Conservation (phyloP, 2,888 invertebrate species). For the Amitus sp. region DNA sequence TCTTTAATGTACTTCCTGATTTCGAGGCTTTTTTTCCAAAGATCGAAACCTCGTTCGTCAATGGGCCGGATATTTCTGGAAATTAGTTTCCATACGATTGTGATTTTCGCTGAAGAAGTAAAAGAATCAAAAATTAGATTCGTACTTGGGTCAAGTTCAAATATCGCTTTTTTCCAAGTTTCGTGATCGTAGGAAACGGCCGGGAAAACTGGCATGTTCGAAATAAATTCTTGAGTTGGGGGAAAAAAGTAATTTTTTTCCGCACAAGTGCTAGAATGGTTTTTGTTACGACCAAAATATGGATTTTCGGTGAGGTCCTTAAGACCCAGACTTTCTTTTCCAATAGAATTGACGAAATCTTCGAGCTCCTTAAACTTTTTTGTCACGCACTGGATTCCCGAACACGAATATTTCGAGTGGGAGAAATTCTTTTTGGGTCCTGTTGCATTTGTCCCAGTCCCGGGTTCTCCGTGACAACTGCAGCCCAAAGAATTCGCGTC, state of each 20-base stretch:
- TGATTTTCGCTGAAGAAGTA: no score
- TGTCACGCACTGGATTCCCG: conserved; percentile 46
- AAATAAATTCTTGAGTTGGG: neutral
- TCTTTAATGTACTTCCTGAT: neutral
- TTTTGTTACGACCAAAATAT: conserved; percentile 41
- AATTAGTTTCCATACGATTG: no score
- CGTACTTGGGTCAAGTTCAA: conserved; percentile 20
- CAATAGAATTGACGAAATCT: conserved; percentile 48
- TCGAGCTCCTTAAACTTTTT: conserved; percentile 46
- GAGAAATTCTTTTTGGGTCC: neutral
- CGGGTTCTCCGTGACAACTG: conserved; percentile 10
- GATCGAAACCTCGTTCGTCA: neutral
- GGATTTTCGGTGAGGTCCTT: conserved; percentile 50
- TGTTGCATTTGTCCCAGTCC: conserved; percentile 5
- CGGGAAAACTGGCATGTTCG: neutral
- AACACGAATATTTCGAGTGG: conserved; percentile 47
- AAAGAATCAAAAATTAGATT: neutral
- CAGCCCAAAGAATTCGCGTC: conserved; percentile 2
- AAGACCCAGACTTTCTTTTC: conserved; percentile 48
- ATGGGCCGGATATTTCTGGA: no score
- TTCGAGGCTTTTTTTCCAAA: neutral
- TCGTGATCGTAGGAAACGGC: neutral
- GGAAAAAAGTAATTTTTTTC: neutral
- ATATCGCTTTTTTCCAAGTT: conserved; percentile 18
- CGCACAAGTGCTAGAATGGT: conserved; percentile 13